phyloP scores from a whole-genome alignment of 2,113 vertebrate species.

The Suricata suricatta region DNA sequence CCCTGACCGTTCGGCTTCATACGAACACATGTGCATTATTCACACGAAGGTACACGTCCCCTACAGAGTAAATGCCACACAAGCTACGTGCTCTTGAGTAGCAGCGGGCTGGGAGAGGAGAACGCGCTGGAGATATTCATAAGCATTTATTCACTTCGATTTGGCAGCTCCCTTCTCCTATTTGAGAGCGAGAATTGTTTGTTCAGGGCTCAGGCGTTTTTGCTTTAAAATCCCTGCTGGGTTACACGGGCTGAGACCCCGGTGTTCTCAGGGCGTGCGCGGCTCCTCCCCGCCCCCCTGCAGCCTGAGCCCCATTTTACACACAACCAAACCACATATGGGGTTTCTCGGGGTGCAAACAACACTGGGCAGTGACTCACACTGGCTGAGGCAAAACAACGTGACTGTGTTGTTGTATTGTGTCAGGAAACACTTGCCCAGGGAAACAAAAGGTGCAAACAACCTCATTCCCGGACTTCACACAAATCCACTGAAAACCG shows the following conservation, averaged over 20 bases:
- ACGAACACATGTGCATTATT: too few species aligned
- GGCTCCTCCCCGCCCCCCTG: neutral
- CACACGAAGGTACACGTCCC: too few species aligned
- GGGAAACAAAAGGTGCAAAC: slow-evolving; percentile 10
- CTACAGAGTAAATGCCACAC: too few species aligned
- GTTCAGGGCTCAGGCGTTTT: neutral
- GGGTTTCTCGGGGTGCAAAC: neutral
- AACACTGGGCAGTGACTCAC: neutral
- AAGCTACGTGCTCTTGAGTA: neutral
- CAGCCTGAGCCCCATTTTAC: neutral
- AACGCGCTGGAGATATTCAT: neutral
- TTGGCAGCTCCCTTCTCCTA: neutral
- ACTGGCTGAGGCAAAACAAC: neutral
- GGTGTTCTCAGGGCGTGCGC: neutral
- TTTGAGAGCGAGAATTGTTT: neutral
- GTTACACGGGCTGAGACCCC: neutral
- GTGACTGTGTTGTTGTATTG: neutral
- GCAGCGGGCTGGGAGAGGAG: neutral
- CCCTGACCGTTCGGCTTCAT: fast-evolving
- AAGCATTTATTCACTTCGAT: neutral
- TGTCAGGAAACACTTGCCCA: neutral
- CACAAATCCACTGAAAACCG: neutral
- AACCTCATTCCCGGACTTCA: neutral
- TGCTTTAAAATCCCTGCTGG: neutral
- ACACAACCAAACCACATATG: neutral